phyloP scores from a whole-genome alignment of 2,888 invertebrate genomes.

The Harpalus rubripes region DNA sequence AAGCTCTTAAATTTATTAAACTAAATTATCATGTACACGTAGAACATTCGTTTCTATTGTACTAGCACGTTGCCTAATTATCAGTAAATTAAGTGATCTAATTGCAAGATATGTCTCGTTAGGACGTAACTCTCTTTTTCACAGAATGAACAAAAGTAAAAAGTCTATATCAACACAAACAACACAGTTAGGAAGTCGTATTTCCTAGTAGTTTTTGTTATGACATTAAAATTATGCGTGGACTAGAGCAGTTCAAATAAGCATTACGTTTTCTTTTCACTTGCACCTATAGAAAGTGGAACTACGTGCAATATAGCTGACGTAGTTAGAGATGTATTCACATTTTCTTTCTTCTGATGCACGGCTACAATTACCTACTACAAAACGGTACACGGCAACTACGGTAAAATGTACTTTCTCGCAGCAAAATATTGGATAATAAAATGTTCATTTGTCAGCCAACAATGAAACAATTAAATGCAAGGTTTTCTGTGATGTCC shows the following conservation, averaged over 20 bases:
- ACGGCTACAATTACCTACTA: slow-evolving; percentile 43
- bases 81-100: not conserved
- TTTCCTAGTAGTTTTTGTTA: slow-evolving; percentile 57
- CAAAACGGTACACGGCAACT: slow-evolving; percentile 43
- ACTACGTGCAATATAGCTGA: slow-evolving; percentile 34
- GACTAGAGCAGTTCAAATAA: slow-evolving; percentile 35
- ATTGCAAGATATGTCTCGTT: slow-evolving; percentile 8
- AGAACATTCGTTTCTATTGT: not conserved
- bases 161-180: slow-evolving; percentile 23
- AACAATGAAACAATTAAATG: slow-evolving; percentile 35
- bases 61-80: not conserved
- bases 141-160: slow-evolving; percentile 13
- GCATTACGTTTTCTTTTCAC: slow-evolving; percentile 58
- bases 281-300: slow-evolving; percentile 51
- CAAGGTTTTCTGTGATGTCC: not conserved
- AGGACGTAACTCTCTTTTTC: slow-evolving; percentile 19
- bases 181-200: slow-evolving; percentile 56
- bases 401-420: slow-evolving; percentile 47
- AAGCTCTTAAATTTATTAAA: no score
- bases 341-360: slow-evolving; percentile 47
- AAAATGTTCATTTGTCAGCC: slow-evolving; percentile 15
- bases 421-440: slow-evolving; percentile 22
- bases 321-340: slow-evolving; percentile 35
- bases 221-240: slow-evolving; percentile 62
- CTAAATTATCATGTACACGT: no score